Percentiles rank a stretch among this genome's conserved stretches.
Conservation (phyloP, 2,888 invertebrate species). For the Lasioglossum calceatum region DNA sequence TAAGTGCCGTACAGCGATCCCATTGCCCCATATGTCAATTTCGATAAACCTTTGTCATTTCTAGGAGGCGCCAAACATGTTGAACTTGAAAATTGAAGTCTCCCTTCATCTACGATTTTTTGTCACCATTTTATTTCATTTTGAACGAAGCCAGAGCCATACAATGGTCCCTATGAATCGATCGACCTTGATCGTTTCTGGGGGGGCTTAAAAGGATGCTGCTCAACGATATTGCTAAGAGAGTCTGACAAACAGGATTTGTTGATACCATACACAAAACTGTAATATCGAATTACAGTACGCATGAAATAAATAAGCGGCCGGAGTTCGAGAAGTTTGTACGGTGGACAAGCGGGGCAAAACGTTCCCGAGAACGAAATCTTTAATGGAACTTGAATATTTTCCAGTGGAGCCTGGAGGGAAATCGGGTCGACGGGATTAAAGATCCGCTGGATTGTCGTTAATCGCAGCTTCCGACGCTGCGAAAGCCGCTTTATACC, state of each 20-base stretch:
- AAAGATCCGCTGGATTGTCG: constrained; percentile 3
- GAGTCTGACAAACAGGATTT: neutral
- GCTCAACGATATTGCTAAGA: neutral
- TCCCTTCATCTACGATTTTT: neutral
- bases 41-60: too few relatives aligned
- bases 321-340: neutral
- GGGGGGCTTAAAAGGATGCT: neutral
- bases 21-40: too few relatives aligned
- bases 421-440: neutral
- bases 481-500: neutral
- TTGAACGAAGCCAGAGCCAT: too few relatives aligned
- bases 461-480: neutral
- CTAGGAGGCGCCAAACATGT: too few relatives aligned
- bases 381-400: neutral
- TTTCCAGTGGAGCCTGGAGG: neutral
- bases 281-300: neutral
- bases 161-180: too few relatives aligned
- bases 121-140: neutral
- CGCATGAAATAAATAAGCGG: neutral
- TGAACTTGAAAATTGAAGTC: too few relatives aligned
- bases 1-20: too few relatives aligned
- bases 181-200: too few relatives aligned
- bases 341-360: neutral
- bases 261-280: neutral
- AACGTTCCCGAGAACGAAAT: neutral